Evolutionary conservation across 2,113 vertebrate genomes (phyloP).

Genomic region (Ceratotherium simum): DNA sequence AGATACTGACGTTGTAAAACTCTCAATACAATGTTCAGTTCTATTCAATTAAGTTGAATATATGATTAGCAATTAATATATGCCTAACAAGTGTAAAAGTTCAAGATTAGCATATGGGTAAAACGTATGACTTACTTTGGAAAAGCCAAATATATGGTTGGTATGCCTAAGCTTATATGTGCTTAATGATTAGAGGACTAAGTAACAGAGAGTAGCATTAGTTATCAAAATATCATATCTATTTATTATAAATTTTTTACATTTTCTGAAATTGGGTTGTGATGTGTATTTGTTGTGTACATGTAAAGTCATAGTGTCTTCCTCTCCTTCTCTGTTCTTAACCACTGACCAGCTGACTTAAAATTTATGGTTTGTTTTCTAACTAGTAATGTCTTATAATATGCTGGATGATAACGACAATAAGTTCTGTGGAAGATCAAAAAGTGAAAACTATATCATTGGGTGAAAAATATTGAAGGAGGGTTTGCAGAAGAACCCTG

Average conservation of each 20-base stretch:
- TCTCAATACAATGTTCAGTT: background rate
- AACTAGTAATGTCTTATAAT: background rate
- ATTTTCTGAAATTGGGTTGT: background rate
- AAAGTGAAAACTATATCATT: background rate
- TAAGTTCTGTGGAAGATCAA: background rate
- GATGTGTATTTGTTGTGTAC: accelerated
- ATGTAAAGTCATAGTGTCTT: background rate
- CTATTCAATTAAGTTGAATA: background rate
- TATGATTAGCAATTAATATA: background rate
- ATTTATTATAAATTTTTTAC: background rate
- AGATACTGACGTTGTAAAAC: background rate
- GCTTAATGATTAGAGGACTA: background rate
- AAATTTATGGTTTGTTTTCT: background rate
- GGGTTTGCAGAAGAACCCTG: background rate
- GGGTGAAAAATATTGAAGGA: background rate
- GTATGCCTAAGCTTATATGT: background rate
- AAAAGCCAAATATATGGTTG: background rate
- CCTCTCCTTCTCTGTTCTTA: background rate
- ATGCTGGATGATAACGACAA: background rate
- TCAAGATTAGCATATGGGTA: background rate
- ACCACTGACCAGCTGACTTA: background rate
- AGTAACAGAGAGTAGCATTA: background rate
- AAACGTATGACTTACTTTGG: background rate
- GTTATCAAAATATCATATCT: background rate
- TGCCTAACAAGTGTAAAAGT: background rate